Base-by-base conservation (phyloP, 2,888 invertebrate genomes). In the Ischnus inquisitorius region DNA sequence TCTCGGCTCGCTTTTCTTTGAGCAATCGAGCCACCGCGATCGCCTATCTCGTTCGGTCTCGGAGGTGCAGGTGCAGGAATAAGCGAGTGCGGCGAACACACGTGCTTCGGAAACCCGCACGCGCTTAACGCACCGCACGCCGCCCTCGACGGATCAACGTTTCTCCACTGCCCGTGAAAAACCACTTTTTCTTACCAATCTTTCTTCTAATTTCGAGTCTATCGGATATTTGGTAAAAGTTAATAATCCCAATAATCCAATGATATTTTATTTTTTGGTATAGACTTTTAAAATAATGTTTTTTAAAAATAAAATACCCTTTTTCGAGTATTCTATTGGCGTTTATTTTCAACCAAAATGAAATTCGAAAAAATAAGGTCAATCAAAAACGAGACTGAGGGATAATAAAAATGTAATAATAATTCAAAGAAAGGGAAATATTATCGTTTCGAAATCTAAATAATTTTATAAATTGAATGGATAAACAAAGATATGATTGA, bases 41-140 rank as follows among this genome's bases (percentile, higher is more conserved):
- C 86, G 86, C 84, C 87, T 88, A 89, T n/a, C n/a, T 88, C 88
- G 85, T 84, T 82, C 79, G n/a, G 81, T 75, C 83, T 84, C 78
- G 84, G 89, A 88, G 87, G 87, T 88, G 88, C 86, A 86, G 82
- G 82, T 75, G 78, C 85, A 84, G 85, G 83, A n/a, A n/a, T n/a
- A 86, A 83, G 69, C 81, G 81, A 39, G 22, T n/a, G 43, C 65
- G 48, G 22, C 60, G 64, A 67, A 68, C 69, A 64, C 83, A 80
- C 81, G 83, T 84, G 80, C 83, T 83, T 78, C 74, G 57, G 80
- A 78, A 68, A 79, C 71, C 65, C 75, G 74, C 80, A 78, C 79
- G 77, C 57, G 76, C 41, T 51, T 34, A 16, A n/a, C 25, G 28
- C 65, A 22, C 57, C 65, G 28, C n/a, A 72, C 57, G 25, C 10